Base-by-base conservation (phyloP, 2,113 vertebrate genomes). In the Aplodontia rufa region DNA sequence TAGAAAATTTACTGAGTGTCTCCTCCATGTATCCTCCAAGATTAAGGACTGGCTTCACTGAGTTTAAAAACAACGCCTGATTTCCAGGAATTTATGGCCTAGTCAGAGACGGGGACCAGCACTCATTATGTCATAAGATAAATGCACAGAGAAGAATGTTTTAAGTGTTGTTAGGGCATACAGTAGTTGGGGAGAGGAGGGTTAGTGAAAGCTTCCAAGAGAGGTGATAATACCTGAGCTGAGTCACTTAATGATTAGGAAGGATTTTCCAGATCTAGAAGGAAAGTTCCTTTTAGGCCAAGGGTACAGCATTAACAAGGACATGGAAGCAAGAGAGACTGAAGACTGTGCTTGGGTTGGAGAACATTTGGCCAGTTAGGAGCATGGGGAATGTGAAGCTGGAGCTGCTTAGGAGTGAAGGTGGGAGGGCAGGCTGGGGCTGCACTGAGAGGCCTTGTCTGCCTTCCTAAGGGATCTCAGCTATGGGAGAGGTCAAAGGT, bases 181-280 rank as follows among this genome's bases (percentile, higher is more conserved):
- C n/a, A n/a, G n/a, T n/a, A n/a, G n/a, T n/a, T n/a, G 64, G 37
- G 26, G 24, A 84, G 62, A 69, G 69, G 42, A 75, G 47, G 62
- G 51, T 71, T 60, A 68, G 75, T 49, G 35, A 87, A 62, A 84
- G 19, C 19, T 66, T 55, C 35, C 58, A 24, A 93, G 75, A 87
- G 51, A 74, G 35, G 45, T 32, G 0, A 28, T 17, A 28, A 80
- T 60, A 20, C 19, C 4, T 86, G 60, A 58, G 66, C n/a, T 32
- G 51, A 90, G 51, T 55, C 74, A 91, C 58, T 74, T 45, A 71
- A 66, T 66, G n/a, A 89, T 82, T 87, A 83, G 8, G 32, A 72
- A 53, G 35, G 76, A 53, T 81, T 94, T 82, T 91, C 19, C 8
- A 58, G 69, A 28, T 28, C 4, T 60, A 83, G 62, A 72, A 58